Evolutionary conservation across 64 coral and sea anemone genomes (phyloP).

Genomic region (Porites australiensis): DNA sequence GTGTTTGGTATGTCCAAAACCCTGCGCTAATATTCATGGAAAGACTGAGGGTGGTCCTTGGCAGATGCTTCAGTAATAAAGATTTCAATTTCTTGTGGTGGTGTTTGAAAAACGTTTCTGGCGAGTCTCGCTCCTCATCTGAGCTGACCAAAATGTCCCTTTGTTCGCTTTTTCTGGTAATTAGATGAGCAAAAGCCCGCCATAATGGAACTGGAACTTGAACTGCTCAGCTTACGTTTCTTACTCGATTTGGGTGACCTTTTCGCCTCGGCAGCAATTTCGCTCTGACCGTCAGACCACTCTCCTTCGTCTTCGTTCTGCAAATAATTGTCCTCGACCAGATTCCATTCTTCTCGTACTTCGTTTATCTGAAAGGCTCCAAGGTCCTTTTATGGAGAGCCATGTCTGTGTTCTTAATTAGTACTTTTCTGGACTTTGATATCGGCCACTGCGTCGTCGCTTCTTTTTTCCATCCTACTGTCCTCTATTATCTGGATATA

Average conservation of each 20-base stretch:
- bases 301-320: not conserved
- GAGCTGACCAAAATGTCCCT: slow-evolving; percentile 1
- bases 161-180: not conserved
- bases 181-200: not conserved
- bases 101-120: slow-evolving; percentile 12
- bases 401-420: not conserved
- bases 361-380: not conserved
- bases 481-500: not conserved
- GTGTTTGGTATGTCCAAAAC: not conserved
- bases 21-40: slow-evolving; percentile 4
- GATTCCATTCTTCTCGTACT: not conserved
- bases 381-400: not conserved
- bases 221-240: not conserved
- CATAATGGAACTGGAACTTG: not conserved
- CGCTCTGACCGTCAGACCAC: slow-evolving; percentile 5
- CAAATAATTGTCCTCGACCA: not conserved
- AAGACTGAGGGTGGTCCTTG: not conserved
- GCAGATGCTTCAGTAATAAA: slow-evolving; percentile 14
- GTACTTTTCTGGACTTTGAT: slow-evolving; percentile 1
- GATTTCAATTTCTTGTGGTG: slow-evolving; percentile 11
- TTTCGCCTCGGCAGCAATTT: not conserved
- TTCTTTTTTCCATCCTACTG: not conserved
- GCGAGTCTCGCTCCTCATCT: slow-evolving; percentile 1
- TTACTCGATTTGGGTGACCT: slow-evolving; percentile 5
- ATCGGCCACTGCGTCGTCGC: not conserved